Percentiles rank a stretch among this genome's conserved stretches.
These are phyloP conservation scores for Pseudopodoces humilis DNA, from an alignment of 2,113 vertebrate genomes.

Conservation along the genomic window DNA sequence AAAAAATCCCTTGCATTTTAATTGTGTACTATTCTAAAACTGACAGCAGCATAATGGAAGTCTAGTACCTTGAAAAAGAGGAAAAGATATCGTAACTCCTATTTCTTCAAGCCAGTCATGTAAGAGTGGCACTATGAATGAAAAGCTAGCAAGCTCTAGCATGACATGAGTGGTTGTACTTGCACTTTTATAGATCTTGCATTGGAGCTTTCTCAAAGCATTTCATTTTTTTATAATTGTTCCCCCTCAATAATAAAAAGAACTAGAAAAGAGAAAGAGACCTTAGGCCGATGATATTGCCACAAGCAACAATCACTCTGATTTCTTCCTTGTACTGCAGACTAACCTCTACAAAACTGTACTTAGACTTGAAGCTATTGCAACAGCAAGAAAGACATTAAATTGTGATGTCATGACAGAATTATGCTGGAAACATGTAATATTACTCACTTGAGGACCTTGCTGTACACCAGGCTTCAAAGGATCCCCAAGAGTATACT, in stretches of 20 bases:
- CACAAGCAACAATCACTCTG: background rate
- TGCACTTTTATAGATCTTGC: background rate
- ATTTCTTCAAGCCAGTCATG: background rate
- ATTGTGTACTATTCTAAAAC: background rate
- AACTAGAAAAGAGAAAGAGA: background rate
- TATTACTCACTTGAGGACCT: conserved; percentile 82
- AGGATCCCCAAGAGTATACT: conserved; percentile 83
- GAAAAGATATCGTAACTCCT: background rate
- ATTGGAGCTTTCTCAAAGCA: background rate
- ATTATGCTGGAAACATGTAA: background rate
- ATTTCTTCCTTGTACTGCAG: background rate
- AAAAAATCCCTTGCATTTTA: background rate
- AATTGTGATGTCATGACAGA: background rate
- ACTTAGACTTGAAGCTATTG: background rate
- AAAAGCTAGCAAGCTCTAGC: background rate
- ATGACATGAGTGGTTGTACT: background rate
- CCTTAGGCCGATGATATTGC: background rate
- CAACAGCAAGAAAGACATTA: background rate
- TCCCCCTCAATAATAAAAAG: background rate
- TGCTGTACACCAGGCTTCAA: conserved; percentile 77
- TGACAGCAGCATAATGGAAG: background rate
- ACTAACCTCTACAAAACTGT: background rate
- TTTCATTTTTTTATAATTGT: background rate
- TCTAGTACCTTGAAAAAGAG: background rate
- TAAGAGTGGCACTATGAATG: background rate